These are phyloP conservation scores for Scylla paramamosain DNA, from an alignment of 1,140 invertebrate species.

Conservation along the genomic window DNA sequence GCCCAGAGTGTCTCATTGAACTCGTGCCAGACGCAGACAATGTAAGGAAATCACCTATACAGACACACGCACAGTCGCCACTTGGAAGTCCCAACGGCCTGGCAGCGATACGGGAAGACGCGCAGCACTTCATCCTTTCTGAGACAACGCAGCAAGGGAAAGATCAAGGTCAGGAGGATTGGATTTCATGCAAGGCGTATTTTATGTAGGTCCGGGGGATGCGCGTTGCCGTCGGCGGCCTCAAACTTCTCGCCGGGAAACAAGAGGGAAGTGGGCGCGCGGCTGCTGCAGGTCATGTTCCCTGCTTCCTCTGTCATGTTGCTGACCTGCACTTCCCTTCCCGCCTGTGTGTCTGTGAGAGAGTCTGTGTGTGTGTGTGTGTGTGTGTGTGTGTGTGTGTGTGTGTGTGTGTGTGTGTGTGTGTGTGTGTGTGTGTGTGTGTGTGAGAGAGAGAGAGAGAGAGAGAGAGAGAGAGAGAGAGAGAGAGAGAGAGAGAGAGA, in stretches of 20 bases:
- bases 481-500: neutral
- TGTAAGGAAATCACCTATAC: too few relatives aligned
- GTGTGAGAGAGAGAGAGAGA: neutral
- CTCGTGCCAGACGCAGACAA: too few relatives aligned
- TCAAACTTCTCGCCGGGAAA: neutral
- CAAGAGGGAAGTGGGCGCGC: neutral
- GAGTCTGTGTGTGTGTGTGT: neutral
- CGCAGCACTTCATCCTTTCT: too few relatives aligned
- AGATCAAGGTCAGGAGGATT: too few relatives aligned
- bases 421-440: neutral
- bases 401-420: constrained; percentile 16
- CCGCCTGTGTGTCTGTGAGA: neutral
- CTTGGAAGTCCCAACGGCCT: too few relatives aligned
- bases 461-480: neutral
- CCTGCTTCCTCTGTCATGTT: neutral
- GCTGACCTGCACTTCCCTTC: neutral
- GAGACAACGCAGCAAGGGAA: too few relatives aligned
- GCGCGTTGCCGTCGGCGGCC: too few relatives aligned
- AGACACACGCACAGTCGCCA: too few relatives aligned
- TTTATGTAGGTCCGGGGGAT: too few relatives aligned
- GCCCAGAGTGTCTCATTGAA: too few relatives aligned
- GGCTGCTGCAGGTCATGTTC: neutral
- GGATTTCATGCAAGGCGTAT: too few relatives aligned
- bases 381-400: constrained; percentile 2
- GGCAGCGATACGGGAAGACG: too few relatives aligned